A percentile compares a stretch with the other conserved stretches of the same genome.
phyloP scores from a whole-genome alignment of 2,888 invertebrate genomes.

The Luperina nickerlii region DNA sequence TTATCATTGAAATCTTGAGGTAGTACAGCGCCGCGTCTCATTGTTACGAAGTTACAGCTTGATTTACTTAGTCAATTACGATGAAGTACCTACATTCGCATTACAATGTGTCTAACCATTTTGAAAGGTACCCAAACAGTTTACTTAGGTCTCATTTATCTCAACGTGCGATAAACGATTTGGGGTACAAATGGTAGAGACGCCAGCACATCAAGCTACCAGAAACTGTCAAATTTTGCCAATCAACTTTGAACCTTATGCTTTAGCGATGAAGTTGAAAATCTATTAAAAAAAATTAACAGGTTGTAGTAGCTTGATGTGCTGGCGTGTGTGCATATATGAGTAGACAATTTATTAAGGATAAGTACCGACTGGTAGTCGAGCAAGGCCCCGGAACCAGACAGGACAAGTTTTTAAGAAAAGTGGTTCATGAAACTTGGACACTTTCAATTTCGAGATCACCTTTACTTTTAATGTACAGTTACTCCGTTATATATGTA shows the following conservation, averaged over 20 bases:
- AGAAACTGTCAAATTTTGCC: too few species aligned
- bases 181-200: not conserved
- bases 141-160: constrained; percentile 34
- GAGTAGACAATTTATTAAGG: constrained; percentile 5
- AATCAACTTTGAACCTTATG: too few species aligned
- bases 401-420: constrained; percentile 74
- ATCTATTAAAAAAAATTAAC: too few species aligned
- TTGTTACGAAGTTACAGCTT: constrained; percentile 29
- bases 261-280: too few species aligned
- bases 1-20: constrained; percentile 61
- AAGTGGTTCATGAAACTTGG: constrained; percentile 73
- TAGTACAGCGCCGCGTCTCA: constrained; percentile 9
- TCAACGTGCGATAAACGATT: constrained; percentile 37
- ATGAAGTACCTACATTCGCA: constrained; percentile 18
- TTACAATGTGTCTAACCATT: constrained; percentile 29
- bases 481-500: constrained; percentile 49
- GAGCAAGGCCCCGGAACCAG: constrained; percentile 61
- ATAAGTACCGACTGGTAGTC: constrained; percentile 34
- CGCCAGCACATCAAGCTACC: too few species aligned
- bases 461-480: constrained; percentile 63
- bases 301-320: too few species aligned
- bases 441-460: constrained; percentile 76
- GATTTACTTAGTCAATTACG: constrained; percentile 32
- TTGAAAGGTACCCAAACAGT: constrained; percentile 27
- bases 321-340: not conserved